Evolutionary conservation across 2,888 invertebrate genomes (phyloP).

Genomic region (Heliconius hortense): DNA sequence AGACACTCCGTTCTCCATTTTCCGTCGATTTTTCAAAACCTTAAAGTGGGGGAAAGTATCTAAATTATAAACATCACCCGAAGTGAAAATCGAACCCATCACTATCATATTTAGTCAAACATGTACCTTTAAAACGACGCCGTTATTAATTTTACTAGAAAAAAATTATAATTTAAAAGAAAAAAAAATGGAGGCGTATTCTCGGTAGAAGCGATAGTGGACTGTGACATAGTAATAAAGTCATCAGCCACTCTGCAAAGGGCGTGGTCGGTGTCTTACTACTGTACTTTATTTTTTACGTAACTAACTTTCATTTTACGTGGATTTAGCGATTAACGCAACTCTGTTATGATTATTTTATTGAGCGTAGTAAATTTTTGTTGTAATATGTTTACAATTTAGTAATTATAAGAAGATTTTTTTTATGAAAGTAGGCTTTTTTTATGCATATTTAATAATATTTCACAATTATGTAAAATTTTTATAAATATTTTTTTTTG

Average conservation of each 20-base stretch:
- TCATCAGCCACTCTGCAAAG: background rate
- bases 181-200: too few relatives aligned
- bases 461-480: too few relatives aligned
- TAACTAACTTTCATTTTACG: constrained; percentile 20
- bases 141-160: too few relatives aligned
- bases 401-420: background rate
- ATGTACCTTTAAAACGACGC: too few relatives aligned
- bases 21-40: too few relatives aligned
- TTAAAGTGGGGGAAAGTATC: too few relatives aligned
- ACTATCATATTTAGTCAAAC: too few relatives aligned
- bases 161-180: too few relatives aligned
- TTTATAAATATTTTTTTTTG: too few relatives aligned
- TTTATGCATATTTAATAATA: background rate
- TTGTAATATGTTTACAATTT: background rate
- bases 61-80: too few relatives aligned
- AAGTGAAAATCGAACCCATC: too few relatives aligned
- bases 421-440: background rate
- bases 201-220: background rate
- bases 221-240: background rate
- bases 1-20: too few relatives aligned
- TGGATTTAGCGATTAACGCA: constrained; percentile 1
- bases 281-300: background rate
- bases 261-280: background rate
- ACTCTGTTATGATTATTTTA: background rate
- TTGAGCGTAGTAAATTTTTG: background rate